phyloP scores from a whole-genome alignment of 2,797 vertebrate species.

The Taenioides sp. region DNA sequence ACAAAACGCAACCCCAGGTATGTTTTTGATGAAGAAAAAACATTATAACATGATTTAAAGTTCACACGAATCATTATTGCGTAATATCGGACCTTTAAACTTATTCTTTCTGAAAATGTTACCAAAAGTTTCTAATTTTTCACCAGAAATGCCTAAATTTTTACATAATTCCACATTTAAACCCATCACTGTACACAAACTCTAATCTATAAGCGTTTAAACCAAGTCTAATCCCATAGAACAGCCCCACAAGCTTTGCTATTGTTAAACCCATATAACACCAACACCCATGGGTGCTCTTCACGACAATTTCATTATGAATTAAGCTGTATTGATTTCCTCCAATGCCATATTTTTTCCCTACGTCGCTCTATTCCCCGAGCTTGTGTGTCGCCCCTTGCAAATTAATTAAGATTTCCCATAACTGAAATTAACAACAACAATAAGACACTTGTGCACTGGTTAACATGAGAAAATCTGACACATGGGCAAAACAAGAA shows the following conservation, averaged over 20 bases:
- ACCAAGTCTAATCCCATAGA: not conserved
- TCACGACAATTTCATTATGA: not conserved
- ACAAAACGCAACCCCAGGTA: too few relatives aligned
- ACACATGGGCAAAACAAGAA: not conserved
- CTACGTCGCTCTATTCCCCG: not conserved
- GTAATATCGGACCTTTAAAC: too few relatives aligned
- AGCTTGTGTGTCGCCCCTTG: slow-evolving; percentile 11
- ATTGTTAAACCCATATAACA: slow-evolving; percentile 2
- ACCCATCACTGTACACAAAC: not conserved
- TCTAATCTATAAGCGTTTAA: not conserved
- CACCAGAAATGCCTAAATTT: too few relatives aligned
- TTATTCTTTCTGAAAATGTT: too few relatives aligned
- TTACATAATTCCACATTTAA: not conserved
- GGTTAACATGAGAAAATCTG: slow-evolving; percentile 9
- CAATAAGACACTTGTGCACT: not conserved
- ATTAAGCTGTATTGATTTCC: not conserved
- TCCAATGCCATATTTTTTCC: slow-evolving; percentile 7
- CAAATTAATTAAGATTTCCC: slow-evolving; percentile 34
- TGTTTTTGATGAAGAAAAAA: too few relatives aligned
- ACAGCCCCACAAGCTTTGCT: not conserved
- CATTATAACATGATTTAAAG: too few relatives aligned
- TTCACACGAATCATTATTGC: too few relatives aligned
- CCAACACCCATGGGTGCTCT: not conserved
- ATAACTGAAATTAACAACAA: slow-evolving; percentile 17
- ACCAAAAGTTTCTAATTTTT: too few relatives aligned